Evolutionary conservation across 2,888 invertebrate genomes (phyloP).

Genomic region (Xestia ashworthii): DNA sequence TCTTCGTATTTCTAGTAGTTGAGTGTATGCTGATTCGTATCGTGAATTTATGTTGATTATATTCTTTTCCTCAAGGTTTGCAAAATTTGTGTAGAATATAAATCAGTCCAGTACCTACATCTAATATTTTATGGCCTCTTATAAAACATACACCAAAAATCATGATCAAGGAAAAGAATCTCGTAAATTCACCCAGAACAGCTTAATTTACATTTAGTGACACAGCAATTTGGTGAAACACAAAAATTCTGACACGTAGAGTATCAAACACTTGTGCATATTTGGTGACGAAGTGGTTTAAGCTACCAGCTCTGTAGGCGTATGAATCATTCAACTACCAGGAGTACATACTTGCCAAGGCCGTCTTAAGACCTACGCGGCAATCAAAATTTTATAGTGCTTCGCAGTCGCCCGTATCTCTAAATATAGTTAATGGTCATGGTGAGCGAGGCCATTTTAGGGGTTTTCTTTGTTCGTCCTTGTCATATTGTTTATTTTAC

Average conservation of each 20-base stretch:
- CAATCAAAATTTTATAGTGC: slow-evolving; percentile 74
- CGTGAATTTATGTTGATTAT: slow-evolving; percentile 43
- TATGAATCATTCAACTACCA: slow-evolving; percentile 66
- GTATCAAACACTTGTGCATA: slow-evolving; percentile 46
- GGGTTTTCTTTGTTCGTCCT: slow-evolving; percentile 62
- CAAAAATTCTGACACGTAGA: slow-evolving; percentile 46
- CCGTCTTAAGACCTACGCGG: slow-evolving; percentile 72
- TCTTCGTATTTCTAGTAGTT: slow-evolving; percentile 41
- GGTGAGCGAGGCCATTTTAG: slow-evolving; percentile 68
- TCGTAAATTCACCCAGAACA: slow-evolving; percentile 20
- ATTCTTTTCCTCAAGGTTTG: slow-evolving; percentile 40
- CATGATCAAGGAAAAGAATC: slow-evolving; percentile 24
- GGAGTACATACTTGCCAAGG: slow-evolving; percentile 67
- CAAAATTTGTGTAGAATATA: slow-evolving; percentile 43
- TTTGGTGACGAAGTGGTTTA: slow-evolving; percentile 67
- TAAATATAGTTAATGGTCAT: slow-evolving; percentile 71
- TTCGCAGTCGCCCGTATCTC: slow-evolving; percentile 58
- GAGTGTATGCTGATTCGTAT: slow-evolving; percentile 32
- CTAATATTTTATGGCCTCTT: slow-evolving; percentile 14
- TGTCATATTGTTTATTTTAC: slow-evolving; percentile 43
- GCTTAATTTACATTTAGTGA: slow-evolving; percentile 58
- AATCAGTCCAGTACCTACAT: slow-evolving; percentile 21
- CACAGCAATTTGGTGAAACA: slow-evolving; percentile 38
- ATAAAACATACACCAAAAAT: slow-evolving; percentile 4
- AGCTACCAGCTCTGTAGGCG: slow-evolving; percentile 66